Conservation (phyloP, 2,113 vertebrate species). For the Myanophis thanlyinensis region DNA sequence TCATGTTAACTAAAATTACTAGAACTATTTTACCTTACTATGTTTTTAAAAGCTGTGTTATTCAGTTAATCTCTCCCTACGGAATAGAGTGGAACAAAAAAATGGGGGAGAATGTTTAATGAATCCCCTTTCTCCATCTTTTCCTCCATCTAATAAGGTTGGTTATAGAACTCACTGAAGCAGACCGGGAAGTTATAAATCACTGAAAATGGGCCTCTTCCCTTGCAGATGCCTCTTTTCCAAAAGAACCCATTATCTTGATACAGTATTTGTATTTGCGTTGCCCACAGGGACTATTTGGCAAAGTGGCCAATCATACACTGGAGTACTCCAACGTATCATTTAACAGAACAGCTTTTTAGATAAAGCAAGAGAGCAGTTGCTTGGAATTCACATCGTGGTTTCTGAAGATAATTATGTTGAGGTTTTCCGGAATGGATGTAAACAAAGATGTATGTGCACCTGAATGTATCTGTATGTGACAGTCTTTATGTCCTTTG, state of each 20-base stretch:
- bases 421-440: slow-evolving; percentile 76
- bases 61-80: background rate
- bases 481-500: slow-evolving; percentile 66
- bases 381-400: slow-evolving; percentile 66
- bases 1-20: slow-evolving; percentile 49
- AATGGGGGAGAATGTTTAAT: background rate
- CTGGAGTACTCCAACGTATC: slow-evolving; percentile 58
- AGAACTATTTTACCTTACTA: slow-evolving; percentile 39
- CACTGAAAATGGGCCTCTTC: background rate
- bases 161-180: background rate
- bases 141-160: background rate
- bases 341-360: slow-evolving; percentile 56
- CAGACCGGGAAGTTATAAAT: background rate
- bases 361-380: slow-evolving; percentile 53
- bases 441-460: slow-evolving; percentile 74
- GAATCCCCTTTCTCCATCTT: background rate
- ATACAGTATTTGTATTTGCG: slow-evolving; percentile 28
- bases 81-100: background rate
- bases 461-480: slow-evolving; percentile 31
- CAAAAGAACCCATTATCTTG: slow-evolving; percentile 44
- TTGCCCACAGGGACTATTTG: slow-evolving; percentile 43
- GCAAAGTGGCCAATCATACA: slow-evolving; percentile 41
- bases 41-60: slow-evolving; percentile 21
- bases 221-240: too few species aligned
- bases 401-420: slow-evolving; percentile 70